Conservation (phyloP, 2,888 invertebrate species). For the Cerceris ruficornis region DNA sequence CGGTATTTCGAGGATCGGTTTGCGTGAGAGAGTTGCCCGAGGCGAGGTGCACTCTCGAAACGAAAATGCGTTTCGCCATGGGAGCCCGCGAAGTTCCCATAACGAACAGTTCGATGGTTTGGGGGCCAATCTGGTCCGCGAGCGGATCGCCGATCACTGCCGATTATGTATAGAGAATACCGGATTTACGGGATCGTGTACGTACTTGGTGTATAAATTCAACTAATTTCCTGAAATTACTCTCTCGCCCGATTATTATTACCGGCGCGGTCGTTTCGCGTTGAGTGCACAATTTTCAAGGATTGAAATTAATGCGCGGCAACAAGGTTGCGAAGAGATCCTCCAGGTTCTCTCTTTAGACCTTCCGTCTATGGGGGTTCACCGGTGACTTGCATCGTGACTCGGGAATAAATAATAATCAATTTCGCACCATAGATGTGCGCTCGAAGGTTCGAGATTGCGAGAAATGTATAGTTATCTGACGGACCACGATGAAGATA, state of each 20-base stretch:
- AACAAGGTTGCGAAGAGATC: too few species aligned
- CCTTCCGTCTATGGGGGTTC: too few species aligned
- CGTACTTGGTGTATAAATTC: not conserved
- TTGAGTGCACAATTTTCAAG: too few species aligned
- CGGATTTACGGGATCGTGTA: conserved; percentile 9
- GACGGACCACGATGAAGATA: too few species aligned
- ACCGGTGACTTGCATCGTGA: too few species aligned
- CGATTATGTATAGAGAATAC: conserved; percentile 20
- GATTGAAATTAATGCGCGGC: too few species aligned
- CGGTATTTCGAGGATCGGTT: conserved; percentile 9
- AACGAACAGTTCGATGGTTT: conserved; percentile 40
- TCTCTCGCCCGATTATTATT: too few species aligned
- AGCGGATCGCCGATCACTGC: conserved; percentile 20
- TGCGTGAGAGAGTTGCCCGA: conserved; percentile 57
- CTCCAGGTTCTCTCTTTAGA: too few species aligned
- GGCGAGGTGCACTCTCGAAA: conserved; percentile 38
- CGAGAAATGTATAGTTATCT: too few species aligned
- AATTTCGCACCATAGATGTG: too few species aligned
- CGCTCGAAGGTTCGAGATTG: too few species aligned
- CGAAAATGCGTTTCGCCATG: conserved; percentile 57
- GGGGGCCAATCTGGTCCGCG: conserved; percentile 14
- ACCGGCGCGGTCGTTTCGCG: not conserved
- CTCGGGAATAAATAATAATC: too few species aligned
- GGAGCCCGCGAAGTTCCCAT: conserved; percentile 60
- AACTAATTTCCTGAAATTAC: not conserved